Evolutionary conservation across 1,140 invertebrate species (phyloP).

Genomic region (Eciton burchellii): DNA sequence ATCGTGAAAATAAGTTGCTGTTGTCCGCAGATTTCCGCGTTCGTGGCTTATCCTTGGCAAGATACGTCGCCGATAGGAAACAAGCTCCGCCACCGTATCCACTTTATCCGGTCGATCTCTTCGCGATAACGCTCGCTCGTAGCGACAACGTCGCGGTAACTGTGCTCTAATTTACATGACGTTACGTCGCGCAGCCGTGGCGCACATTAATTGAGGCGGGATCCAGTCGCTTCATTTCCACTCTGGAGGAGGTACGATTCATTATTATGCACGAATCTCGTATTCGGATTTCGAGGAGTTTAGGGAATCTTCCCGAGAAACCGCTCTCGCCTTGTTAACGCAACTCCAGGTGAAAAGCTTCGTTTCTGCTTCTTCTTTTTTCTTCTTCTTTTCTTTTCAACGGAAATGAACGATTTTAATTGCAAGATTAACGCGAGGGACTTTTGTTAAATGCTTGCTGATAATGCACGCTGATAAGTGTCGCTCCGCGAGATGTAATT

Average conservation of each 20-base stretch:
- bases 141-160: constrained; percentile 24
- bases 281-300: constrained; percentile 45
- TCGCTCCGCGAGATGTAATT: neutral
- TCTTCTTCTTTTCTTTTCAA: neutral
- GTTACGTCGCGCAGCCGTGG: constrained; percentile 38
- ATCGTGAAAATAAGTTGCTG: constrained; percentile 47
- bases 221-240: constrained; percentile 57
- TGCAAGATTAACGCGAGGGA: neutral
- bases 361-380: too few relatives aligned
- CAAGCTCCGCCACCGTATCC: constrained; percentile 53
- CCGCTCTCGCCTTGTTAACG: neutral
- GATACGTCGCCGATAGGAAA: constrained; percentile 43
- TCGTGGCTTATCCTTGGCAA: constrained; percentile 39
- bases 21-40: constrained; percentile 46
- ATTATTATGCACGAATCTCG: constrained; percentile 46
- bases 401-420: neutral
- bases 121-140: constrained; percentile 44
- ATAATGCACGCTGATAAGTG: neutral
- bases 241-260: constrained; percentile 17
- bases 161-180: constrained; percentile 55
- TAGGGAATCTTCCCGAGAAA: neutral
- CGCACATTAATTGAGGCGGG: constrained; percentile 44
- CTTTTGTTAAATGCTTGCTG: neutral
- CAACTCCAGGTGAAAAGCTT: neutral
- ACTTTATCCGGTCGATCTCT: constrained; percentile 57